Evolutionary conservation across 2,888 invertebrate genomes (phyloP).

Genomic region (Gisinianus flammeolus): DNA sequence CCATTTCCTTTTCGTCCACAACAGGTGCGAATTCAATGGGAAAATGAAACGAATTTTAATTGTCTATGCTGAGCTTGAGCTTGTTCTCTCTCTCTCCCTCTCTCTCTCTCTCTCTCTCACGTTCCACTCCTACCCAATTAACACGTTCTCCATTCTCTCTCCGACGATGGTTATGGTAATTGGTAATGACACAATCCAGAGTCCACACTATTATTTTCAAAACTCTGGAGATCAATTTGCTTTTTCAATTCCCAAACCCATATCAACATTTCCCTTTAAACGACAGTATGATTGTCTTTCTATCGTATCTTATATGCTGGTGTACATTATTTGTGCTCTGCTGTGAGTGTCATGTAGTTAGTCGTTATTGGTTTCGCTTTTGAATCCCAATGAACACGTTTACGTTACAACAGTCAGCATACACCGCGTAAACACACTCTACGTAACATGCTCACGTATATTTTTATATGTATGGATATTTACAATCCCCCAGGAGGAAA

Average conservation of each 20-base stretch:
- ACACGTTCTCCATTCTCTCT: neutral
- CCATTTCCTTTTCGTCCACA: neutral
- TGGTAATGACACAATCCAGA: conserved; percentile 1
- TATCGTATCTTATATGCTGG: too few species aligned
- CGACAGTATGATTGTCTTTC: too few species aligned
- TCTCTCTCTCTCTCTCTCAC: neutral
- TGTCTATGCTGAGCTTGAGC: neutral
- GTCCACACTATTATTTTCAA: neutral
- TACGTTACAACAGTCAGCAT: too few species aligned
- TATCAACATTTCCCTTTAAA: too few species aligned
- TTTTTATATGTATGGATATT: neutral
- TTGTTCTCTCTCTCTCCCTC: neutral
- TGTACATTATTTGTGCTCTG: too few species aligned
- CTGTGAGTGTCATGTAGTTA: neutral
- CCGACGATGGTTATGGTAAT: neutral
- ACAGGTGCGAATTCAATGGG: conserved; percentile 27
- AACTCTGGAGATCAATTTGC: neutral
- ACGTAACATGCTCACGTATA: neutral
- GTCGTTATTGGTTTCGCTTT: too few species aligned
- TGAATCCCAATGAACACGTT: too few species aligned
- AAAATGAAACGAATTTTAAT: conserved; percentile 31
- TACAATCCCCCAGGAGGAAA: neutral
- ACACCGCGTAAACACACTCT: too few species aligned
- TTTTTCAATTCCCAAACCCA: neutral
- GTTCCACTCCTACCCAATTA: neutral